Percentiles rank a stretch among this genome's conserved stretches.
These are phyloP conservation scores for Andrena praecox DNA, from an alignment of 2,888 invertebrate species.

Conservation along the genomic window DNA sequence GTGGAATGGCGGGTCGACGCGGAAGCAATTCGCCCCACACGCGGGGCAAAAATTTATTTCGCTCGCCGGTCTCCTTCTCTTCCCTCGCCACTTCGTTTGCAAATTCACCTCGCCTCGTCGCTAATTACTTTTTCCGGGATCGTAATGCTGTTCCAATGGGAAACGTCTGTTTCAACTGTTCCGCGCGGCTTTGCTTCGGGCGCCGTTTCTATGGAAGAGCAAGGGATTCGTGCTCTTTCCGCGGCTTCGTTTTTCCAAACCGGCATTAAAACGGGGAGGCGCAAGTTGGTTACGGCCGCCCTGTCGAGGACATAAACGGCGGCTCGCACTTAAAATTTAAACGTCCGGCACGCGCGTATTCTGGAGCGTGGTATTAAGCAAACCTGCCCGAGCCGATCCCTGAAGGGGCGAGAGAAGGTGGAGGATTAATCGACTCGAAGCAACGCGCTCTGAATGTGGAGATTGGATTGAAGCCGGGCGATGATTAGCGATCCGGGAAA, in stretches of 20 bases:
- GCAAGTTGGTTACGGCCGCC: background rate
- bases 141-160: background rate
- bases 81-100: background rate
- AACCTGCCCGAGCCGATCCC: conserved; percentile 6
- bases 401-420: conserved; percentile 2
- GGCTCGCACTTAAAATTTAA: conserved; percentile 21
- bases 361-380: conserved; percentile 15
- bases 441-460: too few relatives aligned
- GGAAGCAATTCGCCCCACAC: conserved; percentile 30
- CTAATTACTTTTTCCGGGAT: conserved; percentile 6
- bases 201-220: background rate
- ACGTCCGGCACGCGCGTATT: conserved; percentile 20
- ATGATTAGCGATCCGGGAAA: too few relatives aligned
- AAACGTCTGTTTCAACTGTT: conserved; percentile 14
- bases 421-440: conserved; percentile 12
- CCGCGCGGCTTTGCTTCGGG: background rate
- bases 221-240: background rate
- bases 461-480: too few relatives aligned
- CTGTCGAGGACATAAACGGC: background rate
- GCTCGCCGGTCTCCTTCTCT: background rate
- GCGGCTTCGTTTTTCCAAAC: background rate
- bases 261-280: conserved; percentile 20
- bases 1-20: conserved; percentile 15
- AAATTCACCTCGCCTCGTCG: background rate
- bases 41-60: background rate